Evolutionary conservation across 2,888 invertebrate species (phyloP).

Genomic region (Pandemis heparana): DNA sequence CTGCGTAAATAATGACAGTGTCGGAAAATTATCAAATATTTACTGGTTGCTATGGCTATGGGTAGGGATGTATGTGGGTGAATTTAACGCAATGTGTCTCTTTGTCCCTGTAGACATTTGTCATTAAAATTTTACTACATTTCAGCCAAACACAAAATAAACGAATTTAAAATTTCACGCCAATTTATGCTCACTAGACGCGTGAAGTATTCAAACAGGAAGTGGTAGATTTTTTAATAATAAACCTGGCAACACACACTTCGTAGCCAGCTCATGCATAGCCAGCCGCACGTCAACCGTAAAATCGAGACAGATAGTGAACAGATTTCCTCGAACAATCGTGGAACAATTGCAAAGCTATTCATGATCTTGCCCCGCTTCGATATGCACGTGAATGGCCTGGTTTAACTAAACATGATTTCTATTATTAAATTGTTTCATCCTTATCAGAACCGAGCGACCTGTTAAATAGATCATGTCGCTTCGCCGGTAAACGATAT

Average conservation of each 20-base stretch:
- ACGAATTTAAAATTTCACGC: neutral
- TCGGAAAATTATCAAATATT: constrained; percentile 2
- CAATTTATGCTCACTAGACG: neutral
- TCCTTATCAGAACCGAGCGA: constrained; percentile 25
- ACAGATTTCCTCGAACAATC: neutral
- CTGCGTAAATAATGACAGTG: constrained; percentile 6
- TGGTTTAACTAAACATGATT: constrained; percentile 14
- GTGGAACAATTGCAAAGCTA: neutral
- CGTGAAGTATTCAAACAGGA: neutral
- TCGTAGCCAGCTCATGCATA: neutral
- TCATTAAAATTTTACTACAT: no score
- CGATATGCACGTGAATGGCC: constrained; percentile 1
- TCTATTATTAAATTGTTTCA: constrained; percentile 37
- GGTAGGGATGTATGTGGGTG: neutral
- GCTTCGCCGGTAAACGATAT: neutral
- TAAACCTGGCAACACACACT: constrained; percentile 1
- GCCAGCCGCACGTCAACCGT: neutral
- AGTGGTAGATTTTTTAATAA: neutral
- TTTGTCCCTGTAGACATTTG: no score
- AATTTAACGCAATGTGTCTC: neutral
- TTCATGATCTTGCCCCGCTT: neutral
- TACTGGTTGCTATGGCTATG: constrained; percentile 28
- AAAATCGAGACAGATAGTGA: neutral
- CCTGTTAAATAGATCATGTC: neutral
- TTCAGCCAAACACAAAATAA: no score